Base-by-base conservation (phyloP, 2,888 invertebrate species). In the Dione vanillae region DNA sequence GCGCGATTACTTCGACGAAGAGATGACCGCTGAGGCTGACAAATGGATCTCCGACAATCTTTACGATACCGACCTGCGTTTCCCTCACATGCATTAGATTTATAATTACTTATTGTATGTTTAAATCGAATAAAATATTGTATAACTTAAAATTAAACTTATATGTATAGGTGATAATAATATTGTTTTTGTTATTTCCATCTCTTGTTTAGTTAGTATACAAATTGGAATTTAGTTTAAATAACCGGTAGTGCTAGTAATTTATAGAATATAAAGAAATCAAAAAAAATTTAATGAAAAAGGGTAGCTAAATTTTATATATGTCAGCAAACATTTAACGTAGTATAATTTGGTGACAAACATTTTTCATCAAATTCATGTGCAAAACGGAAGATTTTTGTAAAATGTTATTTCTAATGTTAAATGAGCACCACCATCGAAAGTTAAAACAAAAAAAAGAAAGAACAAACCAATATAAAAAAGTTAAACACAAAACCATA, bases 11-110 rank as follows among this genome's bases (percentile, higher is more conserved):
- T 96, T 97, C 80, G 95, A 95, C 59, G 94, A 94, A 7, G 95
- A 96, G 76, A 94, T 97, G 82, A 94, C 94, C 61, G 83, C 87
- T 59, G 91, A 94, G 77, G 96, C 96, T 3, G 95, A 97, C 73
- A 83, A 91, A 67, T 97, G 96, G 97, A 96, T 96, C 56, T 87
- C 90, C 6, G 90, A 95, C 66, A 95, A 96, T 87, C 87, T 96
- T 62, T 85, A 91, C 68, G 91, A 93, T 37, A 94, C 94, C 0
- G 95, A 95, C 80, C 84, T 96, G 52, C 85, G 87, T 61, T 96
- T 95, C 83, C 95, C 96, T 3, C 79, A 82, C 58, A 71, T 82
- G 61, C 65, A 70, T 54, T 19, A 41, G 19, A 20, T 43, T 20
- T 43, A 41, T 1, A 19, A 49, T 49, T 40, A 7, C 45, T 14